These are phyloP conservation scores for Dryomyza anilis DNA, from an alignment of 2,888 invertebrate genomes.

Conservation along the genomic window DNA sequence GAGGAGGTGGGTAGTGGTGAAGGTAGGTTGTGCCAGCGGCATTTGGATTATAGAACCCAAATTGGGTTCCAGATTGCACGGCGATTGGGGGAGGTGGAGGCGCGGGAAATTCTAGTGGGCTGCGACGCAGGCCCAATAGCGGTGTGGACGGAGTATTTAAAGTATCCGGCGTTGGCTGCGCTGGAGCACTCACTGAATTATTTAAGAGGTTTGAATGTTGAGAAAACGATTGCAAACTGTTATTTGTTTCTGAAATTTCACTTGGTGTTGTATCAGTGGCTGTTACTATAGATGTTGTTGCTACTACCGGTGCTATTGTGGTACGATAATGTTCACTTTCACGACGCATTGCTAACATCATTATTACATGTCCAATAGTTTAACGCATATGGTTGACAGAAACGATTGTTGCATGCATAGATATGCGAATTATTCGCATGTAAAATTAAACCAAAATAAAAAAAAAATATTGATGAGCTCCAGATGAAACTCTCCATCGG, in stretches of 20 bases:
- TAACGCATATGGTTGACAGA: slow-evolving; percentile 27
- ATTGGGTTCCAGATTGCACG: slow-evolving; percentile 36
- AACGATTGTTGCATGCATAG: slow-evolving; percentile 20
- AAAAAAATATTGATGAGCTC: slow-evolving; percentile 23
- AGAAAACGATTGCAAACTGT: slow-evolving; percentile 10
- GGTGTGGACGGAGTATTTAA: slow-evolving; percentile 57
- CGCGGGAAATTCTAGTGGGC: slow-evolving; percentile 37
- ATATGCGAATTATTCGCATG: slow-evolving; percentile 22
- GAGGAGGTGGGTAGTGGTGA: slow-evolving; percentile 39
- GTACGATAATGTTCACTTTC: slow-evolving; percentile 68
- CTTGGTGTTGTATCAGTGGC: slow-evolving; percentile 15
- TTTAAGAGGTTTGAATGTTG: not conserved
- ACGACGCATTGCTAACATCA: slow-evolving; percentile 76
- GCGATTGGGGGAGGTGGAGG: slow-evolving; percentile 37
- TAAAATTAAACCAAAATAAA: slow-evolving; percentile 28
- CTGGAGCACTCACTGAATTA: slow-evolving; percentile 30
- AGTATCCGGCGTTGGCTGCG: slow-evolving; percentile 40
- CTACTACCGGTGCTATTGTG: slow-evolving; percentile 30
- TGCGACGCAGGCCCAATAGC: slow-evolving; percentile 41
- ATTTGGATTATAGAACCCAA: slow-evolving; percentile 43
- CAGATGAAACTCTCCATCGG: slow-evolving; percentile 3
- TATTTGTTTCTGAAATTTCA: not conserved
- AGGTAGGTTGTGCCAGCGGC: slow-evolving; percentile 38
- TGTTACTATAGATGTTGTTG: slow-evolving; percentile 30
- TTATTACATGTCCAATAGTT: slow-evolving; percentile 50